phyloP scores from a whole-genome alignment of 2,113 vertebrate genomes.

The Irena cyanogastra region DNA sequence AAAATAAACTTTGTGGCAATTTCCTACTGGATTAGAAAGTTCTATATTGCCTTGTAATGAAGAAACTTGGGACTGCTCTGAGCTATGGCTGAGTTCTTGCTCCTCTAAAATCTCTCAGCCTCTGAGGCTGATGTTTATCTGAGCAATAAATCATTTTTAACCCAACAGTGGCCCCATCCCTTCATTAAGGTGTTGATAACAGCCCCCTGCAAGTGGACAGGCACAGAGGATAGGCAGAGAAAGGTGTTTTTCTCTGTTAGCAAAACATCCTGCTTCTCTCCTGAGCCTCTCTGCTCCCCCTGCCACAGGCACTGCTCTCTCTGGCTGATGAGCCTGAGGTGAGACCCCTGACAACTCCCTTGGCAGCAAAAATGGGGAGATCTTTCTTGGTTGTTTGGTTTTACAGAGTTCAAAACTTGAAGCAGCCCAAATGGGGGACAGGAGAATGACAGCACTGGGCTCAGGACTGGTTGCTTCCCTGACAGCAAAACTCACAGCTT shows the following conservation, averaged over 20 bases:
- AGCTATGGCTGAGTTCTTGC: not conserved
- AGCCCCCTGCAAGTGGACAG: not conserved
- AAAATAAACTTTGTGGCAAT: not conserved
- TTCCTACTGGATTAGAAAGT: not conserved
- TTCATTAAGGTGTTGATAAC: not conserved
- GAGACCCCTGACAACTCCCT: not conserved
- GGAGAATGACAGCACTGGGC: rapidly evolving
- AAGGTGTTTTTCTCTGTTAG: not conserved
- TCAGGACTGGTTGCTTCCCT: not conserved
- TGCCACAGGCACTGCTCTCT: not conserved
- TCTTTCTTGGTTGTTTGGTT: not conserved
- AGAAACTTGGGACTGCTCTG: not conserved
- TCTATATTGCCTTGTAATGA: not conserved
- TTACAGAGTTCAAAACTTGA: not conserved
- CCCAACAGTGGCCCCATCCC: not conserved
- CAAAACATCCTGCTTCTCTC: not conserved
- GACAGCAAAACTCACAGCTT: not conserved
- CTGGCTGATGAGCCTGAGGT: not conserved
- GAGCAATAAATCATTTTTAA: not conserved
- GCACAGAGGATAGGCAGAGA: not conserved
- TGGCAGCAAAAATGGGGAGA: rapidly evolving
- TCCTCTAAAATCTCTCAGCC: not conserved
- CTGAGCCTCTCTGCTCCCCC: not conserved
- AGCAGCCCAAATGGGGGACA: not conserved
- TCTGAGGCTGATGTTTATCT: not conserved